phyloP scores from a whole-genome alignment of 1,140 invertebrate genomes.

The Leptinotarsa lineolata region DNA sequence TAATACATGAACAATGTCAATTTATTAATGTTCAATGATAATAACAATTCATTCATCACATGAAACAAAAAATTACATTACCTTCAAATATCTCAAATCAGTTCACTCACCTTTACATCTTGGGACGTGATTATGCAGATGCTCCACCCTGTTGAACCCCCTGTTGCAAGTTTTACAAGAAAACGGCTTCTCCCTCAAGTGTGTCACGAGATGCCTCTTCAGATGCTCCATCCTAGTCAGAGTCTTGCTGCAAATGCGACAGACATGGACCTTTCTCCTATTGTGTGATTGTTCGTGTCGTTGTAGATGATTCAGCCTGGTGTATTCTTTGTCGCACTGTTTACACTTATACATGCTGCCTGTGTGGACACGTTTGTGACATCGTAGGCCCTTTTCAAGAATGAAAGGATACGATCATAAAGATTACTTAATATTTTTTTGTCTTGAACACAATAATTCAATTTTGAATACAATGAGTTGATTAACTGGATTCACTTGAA shows the following conservation, averaged over 20 bases:
- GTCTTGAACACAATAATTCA: no score
- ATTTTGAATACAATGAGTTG: no score
- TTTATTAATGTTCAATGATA: not conserved
- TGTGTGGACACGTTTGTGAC: constrained; percentile 50
- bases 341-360: constrained; percentile 51
- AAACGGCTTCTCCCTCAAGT: constrained; percentile 56
- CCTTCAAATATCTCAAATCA: not conserved
- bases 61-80: not conserved
- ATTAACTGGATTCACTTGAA: no score
- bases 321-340: constrained; percentile 51
- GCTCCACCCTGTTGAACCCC: constrained; percentile 59
- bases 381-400: constrained; percentile 31
- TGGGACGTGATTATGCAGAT: constrained; percentile 57
- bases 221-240: constrained; percentile 52
- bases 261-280: constrained; percentile 51
- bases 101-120: constrained; percentile 47
- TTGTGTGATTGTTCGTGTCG: constrained; percentile 50
- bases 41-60: not conserved
- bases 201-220: constrained; percentile 51
- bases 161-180: constrained; percentile 61
- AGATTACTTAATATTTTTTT: no score
- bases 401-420: no score
- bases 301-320: constrained; percentile 48
- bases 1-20: not conserved
- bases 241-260: constrained; percentile 54